phyloP scores from a whole-genome alignment of 2,113 vertebrate genomes.

The Nansenia antarctica region DNA sequence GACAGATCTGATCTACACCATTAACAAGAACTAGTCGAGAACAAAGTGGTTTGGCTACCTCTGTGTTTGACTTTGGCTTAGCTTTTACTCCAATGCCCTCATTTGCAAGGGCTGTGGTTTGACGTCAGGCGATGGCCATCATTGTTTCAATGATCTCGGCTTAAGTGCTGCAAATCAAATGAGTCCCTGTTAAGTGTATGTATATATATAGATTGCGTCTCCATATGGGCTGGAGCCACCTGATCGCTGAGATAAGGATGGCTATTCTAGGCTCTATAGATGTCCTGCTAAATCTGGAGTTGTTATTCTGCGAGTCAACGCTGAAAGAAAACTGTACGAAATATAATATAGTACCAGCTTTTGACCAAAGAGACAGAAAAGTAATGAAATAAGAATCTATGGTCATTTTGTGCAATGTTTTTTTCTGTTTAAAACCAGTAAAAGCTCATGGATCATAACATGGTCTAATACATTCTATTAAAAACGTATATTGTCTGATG shows the following conservation, averaged over 20 bases:
- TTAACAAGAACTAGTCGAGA: background rate
- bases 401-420: background rate
- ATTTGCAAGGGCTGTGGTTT: background rate
- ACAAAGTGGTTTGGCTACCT: background rate
- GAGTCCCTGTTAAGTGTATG: background rate
- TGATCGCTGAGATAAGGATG: slow-evolving; percentile 11
- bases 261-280: background rate
- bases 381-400: background rate
- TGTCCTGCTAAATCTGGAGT: background rate
- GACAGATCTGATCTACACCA: background rate
- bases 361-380: background rate
- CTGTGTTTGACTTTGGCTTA: slow-evolving; percentile 9
- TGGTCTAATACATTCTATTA: background rate
- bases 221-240: background rate
- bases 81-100: slow-evolving; percentile 1
- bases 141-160: slow-evolving; percentile 26
- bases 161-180: slow-evolving; percentile 28
- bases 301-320: background rate
- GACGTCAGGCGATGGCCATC: slow-evolving; percentile 24
- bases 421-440: background rate
- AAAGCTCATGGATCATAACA: background rate
- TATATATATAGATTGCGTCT: slow-evolving; percentile 5
- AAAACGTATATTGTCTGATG: background rate
- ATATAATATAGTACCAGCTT: background rate
- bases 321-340: background rate